phyloP scores from a whole-genome alignment of 2,113 vertebrate genomes.

The Petroica traversi region DNA sequence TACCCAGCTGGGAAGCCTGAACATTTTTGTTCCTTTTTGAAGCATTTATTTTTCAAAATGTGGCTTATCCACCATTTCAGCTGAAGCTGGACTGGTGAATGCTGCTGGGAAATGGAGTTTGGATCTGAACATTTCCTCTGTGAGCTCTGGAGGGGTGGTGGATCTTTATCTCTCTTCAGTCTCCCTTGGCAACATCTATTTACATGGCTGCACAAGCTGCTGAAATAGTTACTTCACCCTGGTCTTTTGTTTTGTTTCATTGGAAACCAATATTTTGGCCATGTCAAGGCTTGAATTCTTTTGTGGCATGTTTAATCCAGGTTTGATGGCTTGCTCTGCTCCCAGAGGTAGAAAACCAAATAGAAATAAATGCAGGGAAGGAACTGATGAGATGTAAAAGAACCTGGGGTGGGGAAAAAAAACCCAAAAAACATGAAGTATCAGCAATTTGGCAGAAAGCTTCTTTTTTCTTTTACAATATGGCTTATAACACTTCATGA shows the following conservation, averaged over 20 bases:
- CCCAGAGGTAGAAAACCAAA: constrained; percentile 30
- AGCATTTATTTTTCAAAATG: neutral
- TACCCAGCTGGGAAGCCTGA: neutral
- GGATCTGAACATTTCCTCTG: neutral
- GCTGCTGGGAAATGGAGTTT: neutral
- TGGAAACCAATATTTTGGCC: constrained; percentile 57
- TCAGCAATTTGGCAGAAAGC: neutral
- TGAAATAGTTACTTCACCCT: constrained; percentile 18
- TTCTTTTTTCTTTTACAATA: neutral
- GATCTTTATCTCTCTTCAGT: constrained; percentile 14
- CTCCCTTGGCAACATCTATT: constrained; percentile 35
- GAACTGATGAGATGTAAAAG: neutral
- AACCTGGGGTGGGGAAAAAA: neutral
- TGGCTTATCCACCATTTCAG: neutral
- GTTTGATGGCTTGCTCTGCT: neutral
- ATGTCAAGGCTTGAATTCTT: constrained; percentile 23
- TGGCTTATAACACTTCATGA: neutral
- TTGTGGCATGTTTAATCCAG: constrained; percentile 17
- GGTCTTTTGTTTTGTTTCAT: constrained; percentile 58
- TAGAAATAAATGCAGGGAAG: constrained; percentile 18
- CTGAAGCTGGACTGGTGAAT: neutral
- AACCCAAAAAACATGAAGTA: neutral
- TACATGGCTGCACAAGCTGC: constrained; percentile 3
- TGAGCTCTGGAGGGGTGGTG: neutral
- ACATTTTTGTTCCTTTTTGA: neutral